A percentile compares a stretch with the other conserved stretches of the same genome.
Evolutionary conservation across 1,140 invertebrate species (phyloP).

Genomic region (Diabrotica undecimpunctata): DNA sequence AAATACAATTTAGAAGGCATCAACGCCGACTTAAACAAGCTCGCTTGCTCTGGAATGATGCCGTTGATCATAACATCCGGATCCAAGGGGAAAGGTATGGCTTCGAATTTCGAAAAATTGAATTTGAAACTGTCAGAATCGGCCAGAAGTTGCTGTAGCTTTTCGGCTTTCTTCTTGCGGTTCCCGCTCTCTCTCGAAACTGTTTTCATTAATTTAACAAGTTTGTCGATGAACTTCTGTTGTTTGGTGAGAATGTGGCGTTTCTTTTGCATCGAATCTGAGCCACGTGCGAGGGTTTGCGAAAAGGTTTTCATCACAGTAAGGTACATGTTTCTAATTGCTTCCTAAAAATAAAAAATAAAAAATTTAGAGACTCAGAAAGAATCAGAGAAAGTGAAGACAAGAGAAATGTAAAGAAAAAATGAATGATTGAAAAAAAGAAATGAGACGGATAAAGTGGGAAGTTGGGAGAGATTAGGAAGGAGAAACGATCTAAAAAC

Average conservation of each 20-base stretch:
- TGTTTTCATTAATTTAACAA: slow-evolving; percentile 85
- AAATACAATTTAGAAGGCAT: slow-evolving; percentile 98
- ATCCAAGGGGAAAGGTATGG: slow-evolving; percentile 90
- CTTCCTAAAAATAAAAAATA: slow-evolving; percentile 33
- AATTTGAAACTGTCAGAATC: slow-evolving; percentile 75
- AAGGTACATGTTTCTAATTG: slow-evolving; percentile 79
- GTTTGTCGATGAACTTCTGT: slow-evolving; percentile 85
- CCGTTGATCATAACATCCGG: slow-evolving; percentile 87
- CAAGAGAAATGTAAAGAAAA: too few relatives aligned
- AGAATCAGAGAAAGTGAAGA: too few relatives aligned
- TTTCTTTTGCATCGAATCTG: slow-evolving; percentile 65
- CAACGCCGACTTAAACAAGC: slow-evolving; percentile 92
- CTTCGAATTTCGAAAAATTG: slow-evolving; percentile 89
- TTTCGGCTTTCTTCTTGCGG: slow-evolving; percentile 87
- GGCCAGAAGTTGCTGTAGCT: slow-evolving; percentile 75
- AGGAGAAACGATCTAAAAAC: neutral
- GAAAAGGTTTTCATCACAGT: slow-evolving; percentile 86
- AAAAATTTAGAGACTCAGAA: neutral
- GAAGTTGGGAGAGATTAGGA: too few relatives aligned
- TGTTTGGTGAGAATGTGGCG: slow-evolving; percentile 73
- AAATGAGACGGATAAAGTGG: too few relatives aligned
- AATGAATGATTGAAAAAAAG: too few relatives aligned
- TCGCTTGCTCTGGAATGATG: slow-evolving; percentile 84
- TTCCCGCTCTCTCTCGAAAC: slow-evolving; percentile 91
- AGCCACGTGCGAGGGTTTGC: slow-evolving; percentile 61